Conservation (phyloP, 1,140 invertebrate genomes). For the Drosophila nigrodunni region DNA sequence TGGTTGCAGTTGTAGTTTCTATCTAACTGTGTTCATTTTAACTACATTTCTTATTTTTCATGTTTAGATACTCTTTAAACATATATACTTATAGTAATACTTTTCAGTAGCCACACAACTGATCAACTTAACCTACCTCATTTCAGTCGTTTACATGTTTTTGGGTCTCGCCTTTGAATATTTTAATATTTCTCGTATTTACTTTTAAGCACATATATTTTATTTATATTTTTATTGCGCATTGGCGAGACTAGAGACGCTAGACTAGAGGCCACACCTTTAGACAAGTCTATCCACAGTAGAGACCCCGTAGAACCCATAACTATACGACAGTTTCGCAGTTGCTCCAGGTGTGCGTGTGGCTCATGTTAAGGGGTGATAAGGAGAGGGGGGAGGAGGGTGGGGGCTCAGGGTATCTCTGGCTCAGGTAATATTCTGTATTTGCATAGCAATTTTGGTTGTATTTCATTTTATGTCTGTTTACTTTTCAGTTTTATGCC, state of each 20-base stretch:
- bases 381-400: not conserved
- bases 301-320: not conserved
- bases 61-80: too few species aligned
- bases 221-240: conserved; percentile 65
- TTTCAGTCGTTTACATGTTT: conserved; percentile 64
- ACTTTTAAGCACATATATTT: not conserved
- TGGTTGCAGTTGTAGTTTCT: too few species aligned
- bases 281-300: conserved; percentile 14
- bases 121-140: conserved; percentile 51
- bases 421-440: conserved; percentile 66
- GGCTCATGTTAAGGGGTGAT: conserved; percentile 3
- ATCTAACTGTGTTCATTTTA: too few species aligned
- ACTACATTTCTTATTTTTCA: too few species aligned
- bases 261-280: conserved; percentile 28
- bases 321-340: conserved; percentile 39
- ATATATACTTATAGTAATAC: too few species aligned
- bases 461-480: conserved; percentile 67
- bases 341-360: conserved; percentile 40
- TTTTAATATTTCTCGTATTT: conserved; percentile 44
- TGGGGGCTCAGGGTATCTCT: not conserved
- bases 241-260: conserved; percentile 52
- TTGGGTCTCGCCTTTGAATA: conserved; percentile 64
- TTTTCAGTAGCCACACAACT: conserved; percentile 35
- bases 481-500: conserved; percentile 81
- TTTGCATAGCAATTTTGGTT: conserved; percentile 78